phyloP scores from a whole-genome alignment of 2,888 invertebrate species.

The Meganola albula region DNA sequence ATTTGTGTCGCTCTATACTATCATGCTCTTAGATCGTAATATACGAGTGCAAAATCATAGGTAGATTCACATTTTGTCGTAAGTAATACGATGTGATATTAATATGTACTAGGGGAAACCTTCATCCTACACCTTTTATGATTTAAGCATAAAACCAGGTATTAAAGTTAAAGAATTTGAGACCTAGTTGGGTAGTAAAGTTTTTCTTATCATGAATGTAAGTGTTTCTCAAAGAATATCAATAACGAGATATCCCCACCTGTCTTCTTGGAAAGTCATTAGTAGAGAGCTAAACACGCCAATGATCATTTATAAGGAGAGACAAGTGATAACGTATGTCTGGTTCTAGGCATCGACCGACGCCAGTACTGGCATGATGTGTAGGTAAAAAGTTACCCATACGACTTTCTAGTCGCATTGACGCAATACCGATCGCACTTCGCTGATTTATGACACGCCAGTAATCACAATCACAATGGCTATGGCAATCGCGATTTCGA shows the following conservation, averaged over 20 bases:
- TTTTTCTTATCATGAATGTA: no score
- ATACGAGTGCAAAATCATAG: no score
- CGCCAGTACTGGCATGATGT: slow-evolving; percentile 33
- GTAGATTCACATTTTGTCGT: no score
- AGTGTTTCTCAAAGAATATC: slow-evolving; percentile 9
- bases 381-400: slow-evolving; percentile 48
- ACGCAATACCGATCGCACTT: slow-evolving; percentile 31
- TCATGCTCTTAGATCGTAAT: no score
- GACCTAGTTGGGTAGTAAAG: no score
- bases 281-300: slow-evolving; percentile 57
- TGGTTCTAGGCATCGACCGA: slow-evolving; percentile 32
- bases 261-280: slow-evolving; percentile 42
- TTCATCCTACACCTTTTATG: no score
- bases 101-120: no score
- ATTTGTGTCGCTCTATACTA: no score
- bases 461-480: slow-evolving; percentile 12
- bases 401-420: slow-evolving; percentile 58
- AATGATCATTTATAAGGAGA: slow-evolving; percentile 40
- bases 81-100: no score
- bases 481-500: slow-evolving; percentile 22
- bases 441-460: slow-evolving; percentile 20
- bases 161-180: no score
- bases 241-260: slow-evolving; percentile 15
- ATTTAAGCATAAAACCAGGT: no score
- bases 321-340: slow-evolving; percentile 54